Base-by-base conservation (phyloP, 2,888 invertebrate species). In the Dynastes grantii region DNA sequence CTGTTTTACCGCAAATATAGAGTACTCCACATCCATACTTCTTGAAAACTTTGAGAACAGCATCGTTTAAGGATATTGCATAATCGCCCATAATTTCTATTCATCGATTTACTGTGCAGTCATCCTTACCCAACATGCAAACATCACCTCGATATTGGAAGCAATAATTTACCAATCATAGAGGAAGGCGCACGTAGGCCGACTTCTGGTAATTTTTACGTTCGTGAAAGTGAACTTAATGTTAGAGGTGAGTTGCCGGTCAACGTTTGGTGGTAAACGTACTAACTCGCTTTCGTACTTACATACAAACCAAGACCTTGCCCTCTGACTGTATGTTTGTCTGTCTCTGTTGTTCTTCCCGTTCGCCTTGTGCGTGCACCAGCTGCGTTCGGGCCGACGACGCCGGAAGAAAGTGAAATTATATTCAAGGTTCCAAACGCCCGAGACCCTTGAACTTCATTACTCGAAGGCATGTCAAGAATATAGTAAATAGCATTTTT, bases 391-490 rank as follows among this genome's bases (percentile, higher is more conserved):
- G 13, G 40, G 13, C 32, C 40, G 45, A 75, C 63, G 61, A 75
- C 73, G 61, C 16, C 73, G 73, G 63, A 75, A 61, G 73, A 75
- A 75, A 75, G 73, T 75, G 61, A 75, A 75, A 75, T 75, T 61
- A 61, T 27, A 45, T 58, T 73, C 73, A 58, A 73, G 73, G 55
- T 58, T 73, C 40, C 73, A 29, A 61, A 75, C 22, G 61, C 29
- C 29, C 37, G 73, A 68, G 68, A 75, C 73, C 73, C 61, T 61
- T 75, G 73, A 75, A 75, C 73, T 75, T 68, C 68, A 68, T 51
- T 68, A 51, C 51, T 51, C 51, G 27, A 2, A 27, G 51, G 68
- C 68, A 68, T 68, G 68, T 32, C 68, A 27, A 29, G 68, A 68
- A 68, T 68, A 68, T 29, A 29, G 51, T 51, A 68, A 68, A 68